Percentiles rank a stretch among this genome's conserved stretches.
Conservation (phyloP, 1,140 invertebrate genomes). For the Caenorhabditis brenneri region DNA sequence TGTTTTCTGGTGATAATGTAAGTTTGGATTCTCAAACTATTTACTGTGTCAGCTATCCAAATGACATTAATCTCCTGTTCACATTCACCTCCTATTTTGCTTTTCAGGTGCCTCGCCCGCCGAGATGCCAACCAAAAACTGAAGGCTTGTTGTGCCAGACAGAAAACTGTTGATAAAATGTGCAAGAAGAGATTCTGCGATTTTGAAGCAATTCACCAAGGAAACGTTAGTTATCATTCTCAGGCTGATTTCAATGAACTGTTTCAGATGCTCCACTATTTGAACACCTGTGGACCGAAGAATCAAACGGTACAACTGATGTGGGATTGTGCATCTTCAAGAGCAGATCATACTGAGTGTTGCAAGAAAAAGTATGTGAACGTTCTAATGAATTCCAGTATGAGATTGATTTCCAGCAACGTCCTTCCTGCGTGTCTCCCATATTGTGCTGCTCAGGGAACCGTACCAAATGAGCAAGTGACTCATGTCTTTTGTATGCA, state of each 20-base stretch:
- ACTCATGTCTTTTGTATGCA: constrained; percentile 65
- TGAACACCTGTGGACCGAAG: constrained; percentile 62
- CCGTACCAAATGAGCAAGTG: constrained; percentile 61
- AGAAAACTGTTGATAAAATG: constrained; percentile 64
- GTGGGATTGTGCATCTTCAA: constrained; percentile 67
- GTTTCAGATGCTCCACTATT: constrained; percentile 57
- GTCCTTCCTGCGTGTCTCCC: constrained; percentile 61
- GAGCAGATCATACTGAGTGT: constrained; percentile 64
- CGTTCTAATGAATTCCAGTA: neutral
- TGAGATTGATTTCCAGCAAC: constrained; percentile 52
- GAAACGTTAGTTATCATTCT: constrained; percentile 61
- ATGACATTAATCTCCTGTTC: too few species aligned
- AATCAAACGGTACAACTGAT: constrained; percentile 62
- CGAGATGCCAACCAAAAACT: constrained; percentile 64
- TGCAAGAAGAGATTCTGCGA: constrained; percentile 67
- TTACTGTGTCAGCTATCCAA: too few species aligned
- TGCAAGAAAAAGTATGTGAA: constrained; percentile 65
- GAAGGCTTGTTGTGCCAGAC: constrained; percentile 65
- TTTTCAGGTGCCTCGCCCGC: constrained; percentile 7
- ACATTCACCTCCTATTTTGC: too few species aligned
- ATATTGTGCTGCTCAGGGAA: constrained; percentile 58
- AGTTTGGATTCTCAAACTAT: too few species aligned
- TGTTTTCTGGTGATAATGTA: neutral
- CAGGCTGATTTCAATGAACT: neutral
- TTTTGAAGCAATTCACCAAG: constrained; percentile 61